phyloP scores from a whole-genome alignment of 2,888 invertebrate genomes.

The Lacanobia wlatinum region DNA sequence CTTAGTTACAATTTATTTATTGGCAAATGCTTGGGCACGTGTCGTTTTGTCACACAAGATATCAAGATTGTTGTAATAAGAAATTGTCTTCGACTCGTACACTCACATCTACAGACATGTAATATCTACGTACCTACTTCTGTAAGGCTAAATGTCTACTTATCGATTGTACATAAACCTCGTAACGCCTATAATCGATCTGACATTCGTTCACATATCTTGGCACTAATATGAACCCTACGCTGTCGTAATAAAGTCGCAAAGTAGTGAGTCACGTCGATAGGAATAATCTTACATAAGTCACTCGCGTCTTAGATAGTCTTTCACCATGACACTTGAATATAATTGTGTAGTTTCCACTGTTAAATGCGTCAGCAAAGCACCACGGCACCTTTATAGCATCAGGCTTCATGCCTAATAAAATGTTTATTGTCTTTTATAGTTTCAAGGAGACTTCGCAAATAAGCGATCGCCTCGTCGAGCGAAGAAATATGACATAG shows the following conservation, averaged over 20 bases:
- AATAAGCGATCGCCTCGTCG: slow-evolving; percentile 81
- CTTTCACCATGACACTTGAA: slow-evolving; percentile 61
- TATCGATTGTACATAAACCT: slow-evolving; percentile 56
- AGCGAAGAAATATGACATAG: slow-evolving; percentile 85
- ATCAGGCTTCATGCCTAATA: slow-evolving; percentile 77
- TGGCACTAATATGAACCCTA: slow-evolving; percentile 39
- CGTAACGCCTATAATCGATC: slow-evolving; percentile 51
- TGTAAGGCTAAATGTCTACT: slow-evolving; percentile 38
- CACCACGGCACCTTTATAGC: slow-evolving; percentile 79
- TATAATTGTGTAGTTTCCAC: slow-evolving; percentile 67
- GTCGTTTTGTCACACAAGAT: slow-evolving; percentile 26
- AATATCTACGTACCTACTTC: slow-evolving; percentile 5
- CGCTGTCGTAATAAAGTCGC: slow-evolving; percentile 39
- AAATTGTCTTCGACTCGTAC: slow-evolving; percentile 27
- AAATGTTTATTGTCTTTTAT: slow-evolving; percentile 85
- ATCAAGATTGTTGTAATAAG: slow-evolving; percentile 13
- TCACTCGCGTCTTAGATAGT: slow-evolving; percentile 56
- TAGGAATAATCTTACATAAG: slow-evolving; percentile 54
- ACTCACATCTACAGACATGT: background rate
- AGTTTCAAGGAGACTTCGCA: slow-evolving; percentile 88
- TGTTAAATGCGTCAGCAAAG: slow-evolving; percentile 72
- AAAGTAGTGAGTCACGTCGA: slow-evolving; percentile 39
- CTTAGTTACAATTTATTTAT: slow-evolving; percentile 11
- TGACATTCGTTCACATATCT: slow-evolving; percentile 26
- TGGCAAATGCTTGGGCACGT: slow-evolving; percentile 47